Percentiles rank a stretch among this genome's conserved stretches.
These are phyloP conservation scores for Nezara viridula DNA, from an alignment of 2,888 invertebrate genomes.

Conservation along the genomic window DNA sequence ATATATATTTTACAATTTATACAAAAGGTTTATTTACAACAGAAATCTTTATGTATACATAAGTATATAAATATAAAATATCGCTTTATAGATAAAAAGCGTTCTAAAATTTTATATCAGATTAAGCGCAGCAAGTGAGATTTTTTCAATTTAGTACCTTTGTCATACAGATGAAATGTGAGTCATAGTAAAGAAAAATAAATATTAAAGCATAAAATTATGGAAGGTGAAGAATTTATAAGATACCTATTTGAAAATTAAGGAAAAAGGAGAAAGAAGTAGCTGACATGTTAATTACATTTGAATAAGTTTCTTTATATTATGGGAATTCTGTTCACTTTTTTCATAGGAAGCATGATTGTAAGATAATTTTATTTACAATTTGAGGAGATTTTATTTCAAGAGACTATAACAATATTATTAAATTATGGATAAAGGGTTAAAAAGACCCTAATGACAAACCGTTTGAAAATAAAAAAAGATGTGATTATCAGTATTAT, in stretches of 20 bases:
- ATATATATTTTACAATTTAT: constrained; percentile 50
- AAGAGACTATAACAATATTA: background rate
- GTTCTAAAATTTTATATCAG: constrained; percentile 10
- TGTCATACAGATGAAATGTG: background rate
- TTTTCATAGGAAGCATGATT: background rate
- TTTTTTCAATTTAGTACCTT: constrained; percentile 30
- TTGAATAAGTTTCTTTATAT: background rate
- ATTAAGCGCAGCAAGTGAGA: constrained; percentile 6
- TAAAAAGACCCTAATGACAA: no score
- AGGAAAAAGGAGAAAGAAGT: background rate
- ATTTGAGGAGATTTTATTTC: background rate
- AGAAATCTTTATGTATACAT: constrained; percentile 47
- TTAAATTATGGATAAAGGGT: background rate
- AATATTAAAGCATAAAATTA: background rate
- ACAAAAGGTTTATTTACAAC: constrained; percentile 52
- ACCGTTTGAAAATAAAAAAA: no score
- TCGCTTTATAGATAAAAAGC: constrained; percentile 48
- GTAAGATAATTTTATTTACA: background rate
- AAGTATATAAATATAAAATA: constrained; percentile 45
- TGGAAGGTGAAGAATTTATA: background rate
- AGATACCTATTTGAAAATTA: background rate
- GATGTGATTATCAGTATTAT: no score
- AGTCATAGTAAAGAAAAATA: background rate
- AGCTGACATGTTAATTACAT: background rate
- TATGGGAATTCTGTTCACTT: background rate